These are phyloP conservation scores for Copidosoma floridanum DNA, from an alignment of 1,140 invertebrate species.

Conservation along the genomic window DNA sequence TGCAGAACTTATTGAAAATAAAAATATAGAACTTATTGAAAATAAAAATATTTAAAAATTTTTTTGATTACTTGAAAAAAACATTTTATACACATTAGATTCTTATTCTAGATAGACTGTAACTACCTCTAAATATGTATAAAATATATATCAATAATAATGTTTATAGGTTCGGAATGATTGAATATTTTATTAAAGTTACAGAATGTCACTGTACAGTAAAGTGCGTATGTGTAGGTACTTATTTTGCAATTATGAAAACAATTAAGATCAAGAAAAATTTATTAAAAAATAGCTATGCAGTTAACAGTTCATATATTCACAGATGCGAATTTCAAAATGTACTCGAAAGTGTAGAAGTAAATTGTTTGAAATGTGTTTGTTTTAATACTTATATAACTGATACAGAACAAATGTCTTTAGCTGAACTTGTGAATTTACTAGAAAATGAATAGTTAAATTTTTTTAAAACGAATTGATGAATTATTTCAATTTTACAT, in stretches of 20 bases:
- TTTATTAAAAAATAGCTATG: too few relatives aligned
- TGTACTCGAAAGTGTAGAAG: too few relatives aligned
- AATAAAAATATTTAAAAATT: neutral
- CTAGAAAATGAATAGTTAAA: too few relatives aligned
- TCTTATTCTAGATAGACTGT: neutral
- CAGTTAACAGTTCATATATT: too few relatives aligned
- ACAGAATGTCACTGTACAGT: neutral
- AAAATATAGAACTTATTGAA: neutral
- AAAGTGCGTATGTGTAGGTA: neutral
- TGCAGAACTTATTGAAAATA: neutral
- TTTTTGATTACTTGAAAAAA: neutral
- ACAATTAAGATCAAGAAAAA: too few relatives aligned
- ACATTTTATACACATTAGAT: neutral
- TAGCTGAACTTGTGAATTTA: too few relatives aligned
- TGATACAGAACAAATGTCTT: too few relatives aligned
- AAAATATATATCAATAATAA: neutral
- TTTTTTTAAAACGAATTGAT: too few relatives aligned
- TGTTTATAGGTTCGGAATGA: neutral
- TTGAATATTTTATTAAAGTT: neutral
- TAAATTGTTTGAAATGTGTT: too few relatives aligned
- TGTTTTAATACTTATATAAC: too few relatives aligned
- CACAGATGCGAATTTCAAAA: too few relatives aligned
- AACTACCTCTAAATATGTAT: neutral
- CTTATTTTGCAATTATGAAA: neutral
- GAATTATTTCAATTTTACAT: too few relatives aligned